Conservation (phyloP, 1,140 invertebrate species). For the Ditylenchus dipsaci region DNA sequence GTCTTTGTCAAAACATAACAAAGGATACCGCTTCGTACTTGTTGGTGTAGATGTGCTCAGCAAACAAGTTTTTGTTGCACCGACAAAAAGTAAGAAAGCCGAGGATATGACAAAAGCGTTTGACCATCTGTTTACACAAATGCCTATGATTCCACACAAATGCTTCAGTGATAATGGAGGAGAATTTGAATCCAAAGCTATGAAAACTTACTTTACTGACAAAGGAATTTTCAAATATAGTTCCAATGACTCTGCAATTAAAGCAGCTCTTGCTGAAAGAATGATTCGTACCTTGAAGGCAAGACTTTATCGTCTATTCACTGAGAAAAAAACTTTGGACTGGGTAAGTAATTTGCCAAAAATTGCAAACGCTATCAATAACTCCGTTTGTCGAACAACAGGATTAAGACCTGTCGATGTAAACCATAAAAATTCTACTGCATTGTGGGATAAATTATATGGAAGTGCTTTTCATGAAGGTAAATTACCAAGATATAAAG, state of each 20-base stretch:
- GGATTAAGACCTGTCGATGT: slow-evolving; percentile 27
- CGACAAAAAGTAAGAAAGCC: slow-evolving; percentile 11
- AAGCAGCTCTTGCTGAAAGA: slow-evolving; percentile 32
- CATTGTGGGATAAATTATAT: slow-evolving; percentile 15
- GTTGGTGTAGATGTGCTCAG: slow-evolving; percentile 32
- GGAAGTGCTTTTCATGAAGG: not conserved
- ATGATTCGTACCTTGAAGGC: slow-evolving; percentile 34
- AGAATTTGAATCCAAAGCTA: slow-evolving; percentile 20
- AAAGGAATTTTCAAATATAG: slow-evolving; percentile 12
- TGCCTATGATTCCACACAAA: slow-evolving; percentile 5
- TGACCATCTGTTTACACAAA: slow-evolving; percentile 13
- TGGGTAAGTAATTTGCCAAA: slow-evolving; percentile 35
- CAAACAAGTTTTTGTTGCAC: slow-evolving; percentile 14
- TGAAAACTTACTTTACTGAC: slow-evolving; percentile 13
- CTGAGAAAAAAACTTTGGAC: not conserved
- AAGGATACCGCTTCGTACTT: slow-evolving; percentile 12
- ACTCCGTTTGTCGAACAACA: slow-evolving; percentile 8
- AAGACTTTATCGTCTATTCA: slow-evolving; percentile 33
- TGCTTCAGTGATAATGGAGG: slow-evolving; percentile 21
- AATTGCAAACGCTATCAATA: slow-evolving; percentile 31
- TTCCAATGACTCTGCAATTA: not conserved
- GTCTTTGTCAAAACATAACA: slow-evolving; percentile 6
- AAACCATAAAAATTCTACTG: slow-evolving; percentile 5
- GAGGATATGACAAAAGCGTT: slow-evolving; percentile 17
- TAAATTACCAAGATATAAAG: not conserved